Evolutionary conservation across 1,140 invertebrate species (phyloP), one percentile per base, ranked within the genome.

Genomic region (Procambarus clarkii): DNA sequence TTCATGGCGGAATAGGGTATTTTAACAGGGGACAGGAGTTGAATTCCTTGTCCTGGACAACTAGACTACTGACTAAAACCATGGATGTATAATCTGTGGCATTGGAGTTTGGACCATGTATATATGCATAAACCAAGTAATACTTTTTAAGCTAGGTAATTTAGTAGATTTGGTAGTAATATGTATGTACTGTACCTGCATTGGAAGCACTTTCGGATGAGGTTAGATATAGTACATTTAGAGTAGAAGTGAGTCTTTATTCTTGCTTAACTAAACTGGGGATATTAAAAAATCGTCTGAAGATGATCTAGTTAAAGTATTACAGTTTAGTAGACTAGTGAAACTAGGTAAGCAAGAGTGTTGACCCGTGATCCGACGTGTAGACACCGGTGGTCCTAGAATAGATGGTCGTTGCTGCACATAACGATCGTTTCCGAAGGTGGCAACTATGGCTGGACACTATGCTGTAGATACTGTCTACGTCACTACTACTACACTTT

Each of bases 181-280:
- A 24, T 34, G 21, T 71, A 24, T 71, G 69, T 34, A 71, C 3
- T 71, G 69, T 34, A 71, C 3, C 11, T 71, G 69, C 69, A 71
- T 71, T 71, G 24, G 24, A 34, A 34, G n/a, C 69, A 71, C 69
- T 71, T 71, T 18, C 24, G 24, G n/a, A 71, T 24, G 69, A 71
- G 69, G 69, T 24, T 34, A 24, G n/a, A 71, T 71, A n/a, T 71
- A 71, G 69, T 71, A n/a, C 24, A 71, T 71, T 71, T 64, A 64
- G 9, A 71, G 69, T 71, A 71, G 69, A 7, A 7, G 21, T 69
- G 13, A 69, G 69, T 71, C 69, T 71, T 71, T 71, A 71, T 71
- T 71, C 69, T 71, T 71, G 69, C n/a, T 71, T 71, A n/a, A 24
- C n/a, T 71, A 11, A 69, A 69, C 21, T 69, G 21, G 69, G 69